These are phyloP conservation scores for Gymnoscopelus braueri DNA, from an alignment of 2,797 vertebrate genomes.

Conservation along the genomic window DNA sequence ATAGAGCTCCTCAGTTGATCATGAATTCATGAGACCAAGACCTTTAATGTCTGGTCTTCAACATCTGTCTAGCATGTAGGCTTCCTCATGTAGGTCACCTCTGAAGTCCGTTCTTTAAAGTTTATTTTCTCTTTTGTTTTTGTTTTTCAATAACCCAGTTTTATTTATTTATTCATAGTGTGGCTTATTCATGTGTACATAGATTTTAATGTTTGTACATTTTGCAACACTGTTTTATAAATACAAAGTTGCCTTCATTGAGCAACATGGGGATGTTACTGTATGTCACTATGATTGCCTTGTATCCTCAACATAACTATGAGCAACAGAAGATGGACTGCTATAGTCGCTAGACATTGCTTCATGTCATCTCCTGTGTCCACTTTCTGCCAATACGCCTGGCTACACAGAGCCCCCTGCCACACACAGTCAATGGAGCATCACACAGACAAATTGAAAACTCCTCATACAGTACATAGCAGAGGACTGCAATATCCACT, in stretches of 20 bases:
- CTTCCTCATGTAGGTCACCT: too few relatives aligned
- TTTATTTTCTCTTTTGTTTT: too few relatives aligned
- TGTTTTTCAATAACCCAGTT: too few relatives aligned
- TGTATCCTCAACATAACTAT: constrained; percentile 26
- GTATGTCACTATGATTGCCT: constrained; percentile 16
- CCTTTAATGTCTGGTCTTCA: too few relatives aligned
- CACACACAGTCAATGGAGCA: constrained; percentile 36
- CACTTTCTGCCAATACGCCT: constrained; percentile 36
- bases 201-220: too few relatives aligned
- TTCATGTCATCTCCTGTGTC: constrained; percentile 32
- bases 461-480: constrained; percentile 23
- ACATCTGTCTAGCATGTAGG: too few relatives aligned
- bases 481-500: constrained; percentile 14
- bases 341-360: constrained; percentile 16
- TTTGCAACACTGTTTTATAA: too few relatives aligned
- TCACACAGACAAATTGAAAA: constrained; percentile 41
- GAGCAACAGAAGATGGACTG: constrained; percentile 34
- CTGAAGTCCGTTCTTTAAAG: too few relatives aligned
- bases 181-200: too few relatives aligned
- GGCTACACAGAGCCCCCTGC: constrained; percentile 22
- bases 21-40: too few relatives aligned
- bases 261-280: constrained; percentile 20
- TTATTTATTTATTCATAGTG: too few relatives aligned
- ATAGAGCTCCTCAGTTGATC: too few relatives aligned
- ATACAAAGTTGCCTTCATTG: constrained; percentile 22